These are phyloP conservation scores for Empidonax alnorum DNA, from an alignment of 2,113 vertebrate species.

Conservation along the genomic window DNA sequence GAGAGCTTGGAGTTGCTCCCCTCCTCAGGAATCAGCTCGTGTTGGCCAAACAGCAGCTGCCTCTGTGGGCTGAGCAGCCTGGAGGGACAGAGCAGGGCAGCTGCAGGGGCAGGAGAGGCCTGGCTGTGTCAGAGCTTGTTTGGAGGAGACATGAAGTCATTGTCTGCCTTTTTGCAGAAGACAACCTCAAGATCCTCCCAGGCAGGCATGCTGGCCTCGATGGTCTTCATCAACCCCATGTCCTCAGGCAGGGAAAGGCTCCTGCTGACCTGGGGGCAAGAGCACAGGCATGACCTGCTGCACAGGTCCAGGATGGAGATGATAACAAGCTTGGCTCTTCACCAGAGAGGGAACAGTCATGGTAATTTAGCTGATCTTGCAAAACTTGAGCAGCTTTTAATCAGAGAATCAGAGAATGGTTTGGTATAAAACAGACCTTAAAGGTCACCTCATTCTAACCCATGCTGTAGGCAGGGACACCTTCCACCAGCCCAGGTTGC, in stretches of 20 bases:
- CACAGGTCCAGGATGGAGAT: not conserved
- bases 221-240: not conserved
- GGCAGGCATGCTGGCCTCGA: not conserved
- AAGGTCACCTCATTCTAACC: accelerated
- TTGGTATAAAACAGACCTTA: not conserved
- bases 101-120: not conserved
- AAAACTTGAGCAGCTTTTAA: not conserved
- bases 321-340: not conserved
- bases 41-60: slow-evolving; percentile 14
- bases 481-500: not conserved
- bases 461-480: not conserved
- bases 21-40: not conserved
- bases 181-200: not conserved
- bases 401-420: not conserved
- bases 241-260: not conserved
- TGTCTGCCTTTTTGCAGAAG: accelerated
- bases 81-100: not conserved
- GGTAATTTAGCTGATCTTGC: not conserved
- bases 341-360: not conserved
- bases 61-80: not conserved
- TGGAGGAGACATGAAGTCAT: not conserved
- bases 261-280: not conserved
- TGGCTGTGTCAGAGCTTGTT: not conserved
- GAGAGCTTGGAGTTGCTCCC: not conserved
- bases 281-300: not conserved